Conservation (phyloP, 1,140 invertebrate genomes). For the Arion vulgaris region DNA sequence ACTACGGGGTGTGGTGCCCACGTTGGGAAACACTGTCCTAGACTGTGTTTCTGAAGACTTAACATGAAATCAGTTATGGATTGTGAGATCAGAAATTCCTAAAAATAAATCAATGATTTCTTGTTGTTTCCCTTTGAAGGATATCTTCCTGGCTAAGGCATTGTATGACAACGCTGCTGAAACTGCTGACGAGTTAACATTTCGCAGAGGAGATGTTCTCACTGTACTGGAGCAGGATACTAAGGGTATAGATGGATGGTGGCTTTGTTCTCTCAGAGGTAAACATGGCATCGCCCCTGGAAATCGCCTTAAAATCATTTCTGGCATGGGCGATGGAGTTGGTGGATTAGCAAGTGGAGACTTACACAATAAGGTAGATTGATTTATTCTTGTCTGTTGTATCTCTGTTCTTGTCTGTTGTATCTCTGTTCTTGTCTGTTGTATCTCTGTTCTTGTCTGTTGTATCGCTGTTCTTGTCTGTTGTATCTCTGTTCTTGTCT, state of each 20-base stretch:
- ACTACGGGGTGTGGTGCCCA: no score
- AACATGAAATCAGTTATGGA: no score
- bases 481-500: no score
- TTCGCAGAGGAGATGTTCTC: slow-evolving; percentile 91
- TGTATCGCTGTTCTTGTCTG: no score
- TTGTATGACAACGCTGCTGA: slow-evolving; percentile 95
- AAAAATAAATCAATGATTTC: no score
- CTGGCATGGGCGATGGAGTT: slow-evolving; percentile 74
- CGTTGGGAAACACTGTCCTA: no score
- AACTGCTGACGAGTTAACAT: slow-evolving; percentile 90
- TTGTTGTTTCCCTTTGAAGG: slow-evolving; percentile 13
- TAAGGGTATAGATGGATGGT: slow-evolving; percentile 92
- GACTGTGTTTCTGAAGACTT: no score
- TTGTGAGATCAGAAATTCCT: no score
- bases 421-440: no score
- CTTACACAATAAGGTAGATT: not conserved
- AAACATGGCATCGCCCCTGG: slow-evolving; percentile 92
- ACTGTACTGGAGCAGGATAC: slow-evolving; percentile 93
- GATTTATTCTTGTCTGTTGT: not conserved
- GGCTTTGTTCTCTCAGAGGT: slow-evolving; percentile 89
- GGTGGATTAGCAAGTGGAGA: not conserved
- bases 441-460: no score
- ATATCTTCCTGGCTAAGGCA: slow-evolving; percentile 81
- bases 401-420: no score
- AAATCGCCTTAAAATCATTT: slow-evolving; percentile 88